These are phyloP conservation scores for Lycaena phlaeas DNA, from an alignment of 2,888 invertebrate genomes.

Conservation along the genomic window DNA sequence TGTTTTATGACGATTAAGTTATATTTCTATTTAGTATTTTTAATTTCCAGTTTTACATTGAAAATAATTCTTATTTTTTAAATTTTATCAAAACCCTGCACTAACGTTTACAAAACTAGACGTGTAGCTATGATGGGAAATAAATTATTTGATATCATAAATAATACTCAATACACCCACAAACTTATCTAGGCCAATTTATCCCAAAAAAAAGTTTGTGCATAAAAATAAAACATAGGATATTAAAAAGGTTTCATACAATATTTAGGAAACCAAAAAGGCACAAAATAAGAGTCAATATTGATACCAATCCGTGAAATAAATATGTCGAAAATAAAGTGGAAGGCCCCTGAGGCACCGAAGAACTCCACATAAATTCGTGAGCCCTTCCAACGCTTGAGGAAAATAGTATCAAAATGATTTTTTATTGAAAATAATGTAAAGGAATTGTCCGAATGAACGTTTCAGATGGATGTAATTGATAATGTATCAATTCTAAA, in stretches of 20 bases:
- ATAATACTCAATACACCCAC: too few species aligned
- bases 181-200: too few species aligned
- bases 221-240: neutral
- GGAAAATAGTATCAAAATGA: neutral
- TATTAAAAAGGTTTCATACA: neutral
- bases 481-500: neutral
- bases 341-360: neutral
- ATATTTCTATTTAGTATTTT: too few species aligned
- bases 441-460: neutral
- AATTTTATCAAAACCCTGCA: too few species aligned
- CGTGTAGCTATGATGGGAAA: too few species aligned
- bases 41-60: too few species aligned
- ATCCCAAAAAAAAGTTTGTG: too few species aligned
- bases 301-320: slow-evolving; percentile 4
- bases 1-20: too few species aligned
- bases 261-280: neutral
- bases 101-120: too few species aligned
- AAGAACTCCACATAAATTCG: slow-evolving; percentile 4
- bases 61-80: too few species aligned
- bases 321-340: slow-evolving; percentile 7
- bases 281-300: neutral
- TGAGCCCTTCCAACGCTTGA: slow-evolving; percentile 4
- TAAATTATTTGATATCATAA: too few species aligned
- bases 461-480: neutral
- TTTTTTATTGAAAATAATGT: slow-evolving; percentile 2